A percentile compares a stretch with the other conserved stretches of the same genome.
phyloP scores from a whole-genome alignment of 2,797 vertebrate genomes.

The Mormyrus hasselquistii region DNA sequence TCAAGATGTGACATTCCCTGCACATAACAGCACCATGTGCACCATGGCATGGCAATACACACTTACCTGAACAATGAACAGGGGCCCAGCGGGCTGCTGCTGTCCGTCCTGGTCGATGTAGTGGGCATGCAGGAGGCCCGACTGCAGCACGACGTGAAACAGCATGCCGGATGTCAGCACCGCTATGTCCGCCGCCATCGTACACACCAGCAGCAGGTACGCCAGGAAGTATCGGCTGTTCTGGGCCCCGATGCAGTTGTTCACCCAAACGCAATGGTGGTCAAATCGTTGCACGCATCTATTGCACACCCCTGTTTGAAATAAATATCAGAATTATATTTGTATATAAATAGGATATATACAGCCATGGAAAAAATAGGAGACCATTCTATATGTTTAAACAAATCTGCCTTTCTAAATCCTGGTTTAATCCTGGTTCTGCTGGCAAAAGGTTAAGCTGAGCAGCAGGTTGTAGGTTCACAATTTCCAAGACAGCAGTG shows the following conservation, averaged over 20 bases:
- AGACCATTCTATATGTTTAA: background rate
- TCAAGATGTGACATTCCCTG: background rate
- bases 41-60: background rate
- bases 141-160: constrained; percentile 61
- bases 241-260: constrained; percentile 86
- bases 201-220: constrained; percentile 74
- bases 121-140: constrained; percentile 58
- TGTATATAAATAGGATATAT: background rate
- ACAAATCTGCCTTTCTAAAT: background rate
- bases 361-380: background rate
- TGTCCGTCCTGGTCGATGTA: constrained; percentile 70
- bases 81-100: constrained; percentile 55
- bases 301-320: constrained; percentile 72
- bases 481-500: background rate
- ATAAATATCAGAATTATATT: background rate
- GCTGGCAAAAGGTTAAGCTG: background rate
- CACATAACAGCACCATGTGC: too few species aligned
- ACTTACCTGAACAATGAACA: constrained; percentile 76
- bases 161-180: constrained; percentile 64
- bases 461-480: background rate
- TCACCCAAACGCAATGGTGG: constrained; percentile 96
- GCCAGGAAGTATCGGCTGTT: constrained; percentile 77
- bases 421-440: background rate
- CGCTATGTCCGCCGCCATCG: constrained; percentile 59
- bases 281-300: constrained; percentile 86